These are phyloP conservation scores for Bradynema listronoti DNA, from an alignment of 1,140 invertebrate genomes.

Conservation along the genomic window DNA sequence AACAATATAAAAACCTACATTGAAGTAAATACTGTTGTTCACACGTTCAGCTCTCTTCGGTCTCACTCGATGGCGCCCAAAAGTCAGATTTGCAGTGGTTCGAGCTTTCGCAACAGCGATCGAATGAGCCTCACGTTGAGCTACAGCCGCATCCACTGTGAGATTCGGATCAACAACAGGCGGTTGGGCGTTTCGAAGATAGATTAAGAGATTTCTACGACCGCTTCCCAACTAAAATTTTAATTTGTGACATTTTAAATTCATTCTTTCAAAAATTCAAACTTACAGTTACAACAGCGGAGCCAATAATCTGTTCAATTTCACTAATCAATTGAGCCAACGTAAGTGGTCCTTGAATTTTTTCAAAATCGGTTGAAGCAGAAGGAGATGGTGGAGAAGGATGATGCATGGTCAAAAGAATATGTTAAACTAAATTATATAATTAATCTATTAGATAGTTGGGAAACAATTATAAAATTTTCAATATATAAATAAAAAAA, in stretches of 20 bases:
- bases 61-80: conserved; percentile 10
- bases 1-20: conserved; percentile 6
- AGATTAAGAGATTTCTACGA: conserved; percentile 6
- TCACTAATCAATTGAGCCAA: background rate
- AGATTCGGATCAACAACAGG: conserved; percentile 16
- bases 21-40: conserved; percentile 10
- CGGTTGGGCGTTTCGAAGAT: conserved; percentile 7
- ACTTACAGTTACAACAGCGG: conserved; percentile 1
- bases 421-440: too few species aligned
- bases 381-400: background rate
- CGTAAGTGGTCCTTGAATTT: background rate
- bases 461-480: too few species aligned
- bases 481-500: too few species aligned
- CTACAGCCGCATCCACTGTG: conserved; percentile 13
- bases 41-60: conserved; percentile 11
- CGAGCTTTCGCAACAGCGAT: background rate
- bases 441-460: too few species aligned
- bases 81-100: conserved; percentile 7
- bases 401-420: too few species aligned
- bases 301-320: conserved; percentile 5
- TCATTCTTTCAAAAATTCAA: background rate
- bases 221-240: conserved; percentile 30
- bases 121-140: conserved; percentile 19
- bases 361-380: conserved; percentile 9
- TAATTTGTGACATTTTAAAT: conserved; percentile 59